Evolutionary conservation across 2,888 invertebrate genomes (phyloP).

Genomic region (Perizoma flavofasciatum): DNA sequence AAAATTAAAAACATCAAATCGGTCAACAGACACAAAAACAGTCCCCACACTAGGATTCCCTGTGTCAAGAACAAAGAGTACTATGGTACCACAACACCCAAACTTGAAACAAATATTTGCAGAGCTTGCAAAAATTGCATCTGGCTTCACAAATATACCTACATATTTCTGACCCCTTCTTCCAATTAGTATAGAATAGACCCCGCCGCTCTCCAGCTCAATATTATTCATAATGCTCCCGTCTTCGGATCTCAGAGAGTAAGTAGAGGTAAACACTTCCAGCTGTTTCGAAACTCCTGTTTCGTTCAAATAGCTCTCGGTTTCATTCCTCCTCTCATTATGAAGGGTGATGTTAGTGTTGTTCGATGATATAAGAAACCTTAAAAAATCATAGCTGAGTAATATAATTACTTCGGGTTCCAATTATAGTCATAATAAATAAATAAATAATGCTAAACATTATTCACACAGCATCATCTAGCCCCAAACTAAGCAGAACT

Average conservation of each 20-base stretch:
- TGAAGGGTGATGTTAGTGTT: conserved; percentile 46
- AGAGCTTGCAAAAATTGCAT: too few relatives aligned
- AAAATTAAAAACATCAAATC: too few relatives aligned
- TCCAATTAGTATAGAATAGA: conserved; percentile 57
- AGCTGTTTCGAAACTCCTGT: conserved; percentile 48
- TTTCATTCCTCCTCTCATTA: conserved; percentile 52
- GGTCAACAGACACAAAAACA: too few relatives aligned
- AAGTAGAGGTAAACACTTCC: conserved; percentile 61
- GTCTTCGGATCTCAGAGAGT: conserved; percentile 49
- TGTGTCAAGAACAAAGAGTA: too few relatives aligned
- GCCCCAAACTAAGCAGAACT: too few relatives aligned
- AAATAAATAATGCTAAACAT: too few relatives aligned
- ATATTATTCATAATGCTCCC: conserved; percentile 40
- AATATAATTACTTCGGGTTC: background rate
- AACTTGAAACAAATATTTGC: too few relatives aligned
- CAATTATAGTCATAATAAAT: background rate
- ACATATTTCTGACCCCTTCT: conserved; percentile 45
- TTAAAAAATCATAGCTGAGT: conserved; percentile 30
- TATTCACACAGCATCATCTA: too few relatives aligned
- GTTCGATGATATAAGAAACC: conserved; percentile 51
- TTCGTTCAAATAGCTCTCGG: conserved; percentile 47
- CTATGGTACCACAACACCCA: too few relatives aligned
- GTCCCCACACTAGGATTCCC: too few relatives aligned
- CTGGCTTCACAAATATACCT: conserved; percentile 34
- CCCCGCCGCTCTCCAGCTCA: conserved; percentile 59